Evolutionary conservation across 2,888 invertebrate species (phyloP).

Genomic region (Lepidochrysops patricia): DNA sequence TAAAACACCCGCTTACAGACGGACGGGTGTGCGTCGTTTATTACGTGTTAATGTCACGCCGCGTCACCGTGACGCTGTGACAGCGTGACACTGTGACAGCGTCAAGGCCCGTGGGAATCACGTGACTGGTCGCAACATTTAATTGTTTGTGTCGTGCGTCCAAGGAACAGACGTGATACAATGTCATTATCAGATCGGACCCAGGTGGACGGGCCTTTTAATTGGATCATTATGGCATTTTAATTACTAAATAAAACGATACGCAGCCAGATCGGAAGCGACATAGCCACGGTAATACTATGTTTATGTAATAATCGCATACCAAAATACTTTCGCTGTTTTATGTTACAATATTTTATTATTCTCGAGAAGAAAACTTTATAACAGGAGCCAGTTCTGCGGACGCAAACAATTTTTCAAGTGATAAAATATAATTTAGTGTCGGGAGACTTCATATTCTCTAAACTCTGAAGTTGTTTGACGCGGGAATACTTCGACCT

Average conservation of each 20-base stretch:
- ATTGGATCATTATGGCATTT: neutral
- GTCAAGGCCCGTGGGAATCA: neutral
- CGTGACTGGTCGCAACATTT: neutral
- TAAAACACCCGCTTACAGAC: neutral
- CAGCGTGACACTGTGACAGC: neutral
- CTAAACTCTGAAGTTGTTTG: neutral
- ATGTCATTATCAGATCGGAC: neutral
- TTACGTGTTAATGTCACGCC: neutral
- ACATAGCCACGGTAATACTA: too few relatives aligned
- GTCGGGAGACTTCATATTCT: neutral
- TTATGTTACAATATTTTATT: neutral
- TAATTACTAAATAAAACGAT: neutral
- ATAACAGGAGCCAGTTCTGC: neutral
- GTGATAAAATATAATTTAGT: neutral
- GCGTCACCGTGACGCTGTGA: neutral
- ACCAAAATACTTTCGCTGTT: too few relatives aligned
- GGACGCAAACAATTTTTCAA: neutral
- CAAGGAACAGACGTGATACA: neutral
- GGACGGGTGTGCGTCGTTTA: neutral
- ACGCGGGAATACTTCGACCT: neutral
- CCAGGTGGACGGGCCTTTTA: neutral
- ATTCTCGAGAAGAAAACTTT: neutral
- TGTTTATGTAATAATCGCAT: too few relatives aligned
- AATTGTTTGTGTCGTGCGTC: neutral
- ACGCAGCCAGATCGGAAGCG: too few relatives aligned